These are phyloP conservation scores for Ophioninae sp. DNA, from an alignment of 2,888 invertebrate species.

Conservation along the genomic window DNA sequence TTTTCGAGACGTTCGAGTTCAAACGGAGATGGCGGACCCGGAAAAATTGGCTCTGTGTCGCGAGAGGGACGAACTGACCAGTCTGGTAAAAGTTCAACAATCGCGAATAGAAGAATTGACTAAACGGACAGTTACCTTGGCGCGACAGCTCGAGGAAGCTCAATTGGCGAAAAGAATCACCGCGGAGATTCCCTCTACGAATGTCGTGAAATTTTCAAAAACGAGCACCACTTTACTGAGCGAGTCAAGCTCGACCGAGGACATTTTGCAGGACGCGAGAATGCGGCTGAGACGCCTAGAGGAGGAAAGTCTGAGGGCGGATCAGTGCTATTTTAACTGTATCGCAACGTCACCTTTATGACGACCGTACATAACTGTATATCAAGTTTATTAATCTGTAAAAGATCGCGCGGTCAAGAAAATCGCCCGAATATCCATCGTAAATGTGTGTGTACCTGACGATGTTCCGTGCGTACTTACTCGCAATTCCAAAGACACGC, in stretches of 20 bases:
- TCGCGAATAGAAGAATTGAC: conserved; percentile 77
- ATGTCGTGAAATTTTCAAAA: conserved; percentile 64
- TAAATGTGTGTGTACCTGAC: conserved; percentile 42
- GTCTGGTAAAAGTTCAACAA: conserved; percentile 74
- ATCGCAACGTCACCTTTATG: conserved; percentile 69
- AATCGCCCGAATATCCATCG: conserved; percentile 47
- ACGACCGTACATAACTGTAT: conserved; percentile 51
- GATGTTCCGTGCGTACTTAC: neutral
- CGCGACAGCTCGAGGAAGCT: conserved; percentile 75
- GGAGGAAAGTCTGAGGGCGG: conserved; percentile 77
- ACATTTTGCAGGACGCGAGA: conserved; percentile 78
- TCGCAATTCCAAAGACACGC: conserved; percentile 21
- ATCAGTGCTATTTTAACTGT: conserved; percentile 76
- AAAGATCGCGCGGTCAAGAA: conserved; percentile 12
- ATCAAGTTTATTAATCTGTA: conserved; percentile 22
- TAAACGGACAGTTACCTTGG: conserved; percentile 72
- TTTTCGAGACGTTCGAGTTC: conserved; percentile 70
- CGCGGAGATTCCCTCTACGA: conserved; percentile 63
- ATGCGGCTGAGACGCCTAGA: conserved; percentile 76
- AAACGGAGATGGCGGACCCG: conserved; percentile 72
- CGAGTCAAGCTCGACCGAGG: conserved; percentile 79
- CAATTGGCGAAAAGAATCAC: conserved; percentile 65
- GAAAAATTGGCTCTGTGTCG: conserved; percentile 69
- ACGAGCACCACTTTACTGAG: conserved; percentile 74
- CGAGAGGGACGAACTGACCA: conserved; percentile 75